Base-by-base conservation (phyloP, 2,113 vertebrate genomes). In the Rhea americana region DNA sequence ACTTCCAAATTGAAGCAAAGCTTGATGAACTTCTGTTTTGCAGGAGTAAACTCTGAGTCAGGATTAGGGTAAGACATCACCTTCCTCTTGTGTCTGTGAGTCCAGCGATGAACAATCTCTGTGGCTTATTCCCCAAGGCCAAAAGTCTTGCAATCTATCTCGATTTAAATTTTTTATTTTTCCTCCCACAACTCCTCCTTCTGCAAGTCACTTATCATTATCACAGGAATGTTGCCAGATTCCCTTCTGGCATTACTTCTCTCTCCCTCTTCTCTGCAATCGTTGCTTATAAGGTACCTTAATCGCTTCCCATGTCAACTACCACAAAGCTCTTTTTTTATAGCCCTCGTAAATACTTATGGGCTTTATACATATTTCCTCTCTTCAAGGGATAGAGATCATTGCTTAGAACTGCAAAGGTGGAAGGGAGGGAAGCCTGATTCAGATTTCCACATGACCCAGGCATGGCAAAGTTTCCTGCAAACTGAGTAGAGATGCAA, bases 241-340 rank as follows among this genome's bases (percentile, higher is more conserved):
- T 95, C 53, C 65, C 70, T 90, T 95, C 70, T 91, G 90, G 94
- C 82, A 88, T 86, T 66, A 48, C 22, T 94, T 86, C 68, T 91
- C 66, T 79, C 63, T 37, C 70, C 86, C 51, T 86, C 84, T 56
- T 37, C 87, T 88, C 80, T 91, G 43, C 90, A 94, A 20, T 82
- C 85, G 75, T 89, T 94, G 73, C 87, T 86, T 90, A 47, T 75
- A 86, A 93, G 61, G 77, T 93, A 82, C 85, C 75, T 92, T 94
- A 92, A 96, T 94, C 88, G 81, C 80, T 96, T 93, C 93, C 91
- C 88, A 91, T 93, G 80, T 93, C 93, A 94, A 92, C 89, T 86
- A 91, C 94, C 0, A 2, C 90, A 86, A 95, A 95, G 73, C 39
- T 75, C 74, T 88, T 87, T 91, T 68, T 94, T 96, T 93, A 88